Percentiles rank a stretch among this genome's conserved stretches.
These are phyloP conservation scores for Aeoliscus strigatus DNA, from an alignment of 2,797 vertebrate genomes.

Conservation along the genomic window DNA sequence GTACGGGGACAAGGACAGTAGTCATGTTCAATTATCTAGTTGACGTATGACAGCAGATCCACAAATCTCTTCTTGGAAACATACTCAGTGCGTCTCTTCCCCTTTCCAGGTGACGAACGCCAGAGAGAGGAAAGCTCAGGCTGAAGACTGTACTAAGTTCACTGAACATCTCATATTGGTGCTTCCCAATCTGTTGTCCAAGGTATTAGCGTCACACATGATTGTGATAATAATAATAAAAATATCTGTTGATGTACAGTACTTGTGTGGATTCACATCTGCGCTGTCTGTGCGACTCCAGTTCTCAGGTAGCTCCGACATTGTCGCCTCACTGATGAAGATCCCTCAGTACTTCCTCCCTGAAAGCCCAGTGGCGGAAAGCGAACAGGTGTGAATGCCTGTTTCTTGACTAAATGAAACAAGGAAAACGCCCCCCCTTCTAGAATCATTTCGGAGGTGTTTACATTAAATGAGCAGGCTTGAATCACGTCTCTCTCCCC, in stretches of 20 bases:
- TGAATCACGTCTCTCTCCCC: slow-evolving; percentile 10
- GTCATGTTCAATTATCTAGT: no score
- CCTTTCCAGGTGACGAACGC: slow-evolving; percentile 70
- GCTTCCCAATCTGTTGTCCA: slow-evolving; percentile 83
- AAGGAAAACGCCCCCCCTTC: neutral
- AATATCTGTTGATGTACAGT: no score
- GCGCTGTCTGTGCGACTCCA: slow-evolving; percentile 33
- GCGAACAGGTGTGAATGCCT: slow-evolving; percentile 74
- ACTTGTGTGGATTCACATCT: no score
- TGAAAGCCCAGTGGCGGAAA: slow-evolving; percentile 61
- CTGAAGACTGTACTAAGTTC: slow-evolving; percentile 81
- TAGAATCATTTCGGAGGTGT: neutral
- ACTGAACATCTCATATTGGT: slow-evolving; percentile 82
- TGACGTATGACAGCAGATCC: no score
- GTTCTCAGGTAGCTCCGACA: slow-evolving; percentile 78
- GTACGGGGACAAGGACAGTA: no score
- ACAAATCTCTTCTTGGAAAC: no score
- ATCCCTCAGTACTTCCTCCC: slow-evolving; percentile 85
- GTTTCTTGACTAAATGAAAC: no score
- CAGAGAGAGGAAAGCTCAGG: slow-evolving; percentile 82
- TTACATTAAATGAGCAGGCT: no score
- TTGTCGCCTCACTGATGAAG: slow-evolving; percentile 80
- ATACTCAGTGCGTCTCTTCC: neutral
- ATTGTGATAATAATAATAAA: no score
- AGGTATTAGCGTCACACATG: slow-evolving; percentile 69